Evolutionary conservation across 2,888 invertebrate species (phyloP).

Genomic region (Microctonus aethiopoides): DNA sequence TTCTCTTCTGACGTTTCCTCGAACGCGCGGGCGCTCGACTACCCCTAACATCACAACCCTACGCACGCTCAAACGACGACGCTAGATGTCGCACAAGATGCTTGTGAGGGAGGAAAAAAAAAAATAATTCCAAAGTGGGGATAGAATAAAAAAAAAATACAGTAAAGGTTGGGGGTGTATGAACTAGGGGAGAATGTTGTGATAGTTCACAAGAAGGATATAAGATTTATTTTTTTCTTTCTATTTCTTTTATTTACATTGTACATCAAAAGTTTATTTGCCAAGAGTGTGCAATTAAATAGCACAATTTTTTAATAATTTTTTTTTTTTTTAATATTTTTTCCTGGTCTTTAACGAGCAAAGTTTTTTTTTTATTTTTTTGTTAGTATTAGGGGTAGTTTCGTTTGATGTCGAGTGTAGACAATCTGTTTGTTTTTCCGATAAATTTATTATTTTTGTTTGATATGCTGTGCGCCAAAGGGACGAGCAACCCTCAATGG

Average conservation of each 20-base stretch:
- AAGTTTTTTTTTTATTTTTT: neutral
- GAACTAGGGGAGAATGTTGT: slow-evolving; percentile 13
- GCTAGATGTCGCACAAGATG: slow-evolving; percentile 15
- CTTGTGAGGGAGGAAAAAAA: neutral
- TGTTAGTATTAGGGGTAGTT: too few relatives aligned
- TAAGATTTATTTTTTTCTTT: neutral
- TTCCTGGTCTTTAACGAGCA: neutral
- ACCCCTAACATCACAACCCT: slow-evolving; percentile 3
- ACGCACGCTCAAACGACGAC: neutral
- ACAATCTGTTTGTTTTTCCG: neutral
- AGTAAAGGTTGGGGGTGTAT: neutral
- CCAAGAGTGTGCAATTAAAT: neutral
- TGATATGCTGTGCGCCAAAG: neutral
- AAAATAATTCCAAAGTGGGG: neutral
- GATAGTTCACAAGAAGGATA: neutral
- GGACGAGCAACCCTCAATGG: slow-evolving; percentile 12
- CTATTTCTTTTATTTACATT: neutral
- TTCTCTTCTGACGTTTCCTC: neutral
- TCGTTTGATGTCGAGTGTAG: too few relatives aligned
- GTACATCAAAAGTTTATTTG: neutral
- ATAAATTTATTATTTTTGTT: neutral
- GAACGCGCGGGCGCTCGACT: slow-evolving; percentile 27
- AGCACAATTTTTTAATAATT: too few relatives aligned
- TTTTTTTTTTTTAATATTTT: neutral
- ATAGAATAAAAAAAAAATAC: neutral